Evolutionary conservation across 2,113 vertebrate genomes (phyloP).

Genomic region (Leucoraja erinaceus): DNA sequence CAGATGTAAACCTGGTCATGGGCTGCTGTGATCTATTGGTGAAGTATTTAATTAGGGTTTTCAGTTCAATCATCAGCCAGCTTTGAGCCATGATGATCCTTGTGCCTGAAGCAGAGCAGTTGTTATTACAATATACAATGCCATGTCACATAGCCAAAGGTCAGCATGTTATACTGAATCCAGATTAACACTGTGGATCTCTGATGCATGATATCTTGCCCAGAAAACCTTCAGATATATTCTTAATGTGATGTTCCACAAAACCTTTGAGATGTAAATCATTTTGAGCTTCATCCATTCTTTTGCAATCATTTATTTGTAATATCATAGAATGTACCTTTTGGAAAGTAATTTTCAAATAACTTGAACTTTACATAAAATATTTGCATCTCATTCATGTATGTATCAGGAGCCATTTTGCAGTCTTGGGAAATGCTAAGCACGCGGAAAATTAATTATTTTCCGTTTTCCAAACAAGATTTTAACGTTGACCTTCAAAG

Average conservation of each 20-base stretch:
- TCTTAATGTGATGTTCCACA: neutral
- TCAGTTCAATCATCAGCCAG: neutral
- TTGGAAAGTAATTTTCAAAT: neutral
- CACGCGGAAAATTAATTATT: neutral
- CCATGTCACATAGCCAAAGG: neutral
- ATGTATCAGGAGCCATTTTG: neutral
- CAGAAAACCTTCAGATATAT: neutral
- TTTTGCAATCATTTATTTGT: neutral
- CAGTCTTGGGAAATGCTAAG: neutral
- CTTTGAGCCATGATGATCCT: neutral
- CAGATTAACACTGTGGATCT: neutral
- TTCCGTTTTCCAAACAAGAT: neutral
- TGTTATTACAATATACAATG: slow-evolving; percentile 4
- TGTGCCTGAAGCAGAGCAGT: neutral
- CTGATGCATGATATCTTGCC: neutral
- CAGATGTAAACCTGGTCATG: neutral
- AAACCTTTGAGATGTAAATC: neutral
- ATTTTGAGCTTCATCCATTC: neutral
- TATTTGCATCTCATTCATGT: neutral
- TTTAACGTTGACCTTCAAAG: slow-evolving; percentile 16
- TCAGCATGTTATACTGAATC: neutral
- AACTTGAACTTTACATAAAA: neutral
- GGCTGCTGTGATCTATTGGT: neutral
- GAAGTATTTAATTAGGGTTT: slow-evolving; percentile 26
- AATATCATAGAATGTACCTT: neutral